Percentiles rank a stretch among this genome's conserved stretches.
phyloP scores from a whole-genome alignment of 2,888 invertebrate species.

The Caenorhabditis sp. region DNA sequence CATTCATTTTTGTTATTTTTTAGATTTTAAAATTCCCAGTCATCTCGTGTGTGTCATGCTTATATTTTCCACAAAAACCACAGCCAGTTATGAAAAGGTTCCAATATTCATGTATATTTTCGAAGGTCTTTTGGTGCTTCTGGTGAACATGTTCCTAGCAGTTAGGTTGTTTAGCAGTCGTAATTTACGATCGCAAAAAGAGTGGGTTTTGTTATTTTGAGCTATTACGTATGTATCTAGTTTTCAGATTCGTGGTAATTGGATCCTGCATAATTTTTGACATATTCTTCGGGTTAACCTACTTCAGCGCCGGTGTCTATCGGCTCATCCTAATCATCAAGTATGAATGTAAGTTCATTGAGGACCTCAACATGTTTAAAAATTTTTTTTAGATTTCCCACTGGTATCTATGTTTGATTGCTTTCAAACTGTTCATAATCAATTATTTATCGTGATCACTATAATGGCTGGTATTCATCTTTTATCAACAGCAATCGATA shows the following conservation, averaged over 20 bases:
- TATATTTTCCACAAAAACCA: slow-evolving; percentile 15
- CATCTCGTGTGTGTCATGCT: slow-evolving; percentile 6
- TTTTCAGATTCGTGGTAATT: slow-evolving; percentile 41
- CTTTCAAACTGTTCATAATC: slow-evolving; percentile 39
- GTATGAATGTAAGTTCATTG: slow-evolving; percentile 29
- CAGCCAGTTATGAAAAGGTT: background rate
- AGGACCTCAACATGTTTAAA: no score
- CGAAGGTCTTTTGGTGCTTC: slow-evolving; percentile 34
- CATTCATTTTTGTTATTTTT: no score
- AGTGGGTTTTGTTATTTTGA: slow-evolving; percentile 14
- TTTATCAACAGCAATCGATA: slow-evolving; percentile 40
- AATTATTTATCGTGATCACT: slow-evolving; percentile 48
- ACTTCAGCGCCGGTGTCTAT: slow-evolving; percentile 44
- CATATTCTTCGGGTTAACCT: slow-evolving; percentile 48
- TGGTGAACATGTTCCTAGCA: slow-evolving; percentile 32
- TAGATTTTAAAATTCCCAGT: background rate
- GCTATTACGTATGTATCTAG: background rate
- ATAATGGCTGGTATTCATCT: slow-evolving; percentile 42
- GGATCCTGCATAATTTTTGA: slow-evolving; percentile 48
- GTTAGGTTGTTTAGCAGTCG: slow-evolving; percentile 29
- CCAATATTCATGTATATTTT: slow-evolving; percentile 31
- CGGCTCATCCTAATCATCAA: slow-evolving; percentile 25
- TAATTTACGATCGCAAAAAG: slow-evolving; percentile 38
- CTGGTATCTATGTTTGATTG: slow-evolving; percentile 42
- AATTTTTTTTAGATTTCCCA: slow-evolving; percentile 36